phyloP scores from a whole-genome alignment of 2,888 invertebrate genomes.

The Salticus scenicus region DNA sequence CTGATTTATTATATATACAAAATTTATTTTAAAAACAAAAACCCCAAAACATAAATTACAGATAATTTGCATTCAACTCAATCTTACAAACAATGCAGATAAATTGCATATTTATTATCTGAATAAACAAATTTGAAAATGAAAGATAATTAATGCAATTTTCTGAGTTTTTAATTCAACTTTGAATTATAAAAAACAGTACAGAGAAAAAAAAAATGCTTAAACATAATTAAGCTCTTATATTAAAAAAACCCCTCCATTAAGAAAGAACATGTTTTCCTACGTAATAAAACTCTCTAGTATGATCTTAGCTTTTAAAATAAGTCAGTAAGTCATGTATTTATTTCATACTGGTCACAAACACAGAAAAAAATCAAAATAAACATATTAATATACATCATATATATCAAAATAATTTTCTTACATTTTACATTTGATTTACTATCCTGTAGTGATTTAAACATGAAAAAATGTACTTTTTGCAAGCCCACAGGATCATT shows the following conservation, averaged over 20 bases:
- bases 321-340: no score
- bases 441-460: background rate
- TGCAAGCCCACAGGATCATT: background rate
- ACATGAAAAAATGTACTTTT: background rate
- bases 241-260: background rate
- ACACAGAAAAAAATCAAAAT: no score
- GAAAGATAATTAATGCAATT: no score
- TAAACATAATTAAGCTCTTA: background rate
- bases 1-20: background rate
- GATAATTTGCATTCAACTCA: constrained; percentile 3
- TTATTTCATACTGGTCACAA: no score
- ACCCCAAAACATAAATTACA: constrained; percentile 2
- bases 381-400: background rate
- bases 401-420: constrained; percentile 1
- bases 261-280: no score
- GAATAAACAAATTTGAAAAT: no score
- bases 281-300: no score
- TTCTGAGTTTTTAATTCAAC: no score
- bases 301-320: no score
- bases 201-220: no score
- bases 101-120: background rate
- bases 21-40: constrained; percentile 1
- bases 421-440: background rate
- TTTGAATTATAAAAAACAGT: no score
- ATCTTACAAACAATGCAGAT: background rate